Evolutionary conservation across 1,140 invertebrate species (phyloP).

Genomic region (Neodiprion fabricii): DNA sequence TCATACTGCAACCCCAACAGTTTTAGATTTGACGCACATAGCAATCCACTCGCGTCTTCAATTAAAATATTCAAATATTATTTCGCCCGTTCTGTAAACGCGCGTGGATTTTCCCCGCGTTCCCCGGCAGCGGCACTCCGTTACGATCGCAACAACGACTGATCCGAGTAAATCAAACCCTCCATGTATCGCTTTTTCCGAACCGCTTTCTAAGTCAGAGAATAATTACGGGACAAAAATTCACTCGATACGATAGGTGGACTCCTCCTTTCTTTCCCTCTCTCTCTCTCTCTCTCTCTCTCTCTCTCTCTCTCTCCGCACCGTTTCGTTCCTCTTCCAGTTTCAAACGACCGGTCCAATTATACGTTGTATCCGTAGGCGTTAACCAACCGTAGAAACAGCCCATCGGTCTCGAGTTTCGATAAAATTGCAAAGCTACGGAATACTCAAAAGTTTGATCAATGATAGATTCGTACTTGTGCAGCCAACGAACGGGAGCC

Average conservation of each 20-base stretch:
- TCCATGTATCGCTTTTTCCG: background rate
- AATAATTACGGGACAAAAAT: too few species aligned
- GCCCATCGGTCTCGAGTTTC: too few species aligned
- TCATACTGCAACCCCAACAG: background rate
- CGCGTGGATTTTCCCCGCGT: background rate
- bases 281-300: background rate
- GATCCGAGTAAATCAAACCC: too few species aligned
- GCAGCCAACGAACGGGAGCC: too few species aligned
- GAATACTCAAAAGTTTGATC: background rate
- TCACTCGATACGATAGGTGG: too few species aligned
- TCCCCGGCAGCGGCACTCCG: background rate
- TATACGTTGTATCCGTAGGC: too few species aligned
- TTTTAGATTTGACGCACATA: background rate
- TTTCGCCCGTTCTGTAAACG: background rate
- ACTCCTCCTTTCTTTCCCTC: conserved; percentile 19
- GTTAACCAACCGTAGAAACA: too few species aligned
- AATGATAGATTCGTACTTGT: background rate
- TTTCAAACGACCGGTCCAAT: too few species aligned
- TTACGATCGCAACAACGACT: too few species aligned
- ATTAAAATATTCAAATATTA: conserved; percentile 8
- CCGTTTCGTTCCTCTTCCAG: too few species aligned
- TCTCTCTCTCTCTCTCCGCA: too few species aligned
- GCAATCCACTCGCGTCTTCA: background rate
- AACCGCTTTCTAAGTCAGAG: background rate
- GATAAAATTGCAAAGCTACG: background rate